phyloP scores from a whole-genome alignment of 2,888 invertebrate species.

The Tortrix viridana region DNA sequence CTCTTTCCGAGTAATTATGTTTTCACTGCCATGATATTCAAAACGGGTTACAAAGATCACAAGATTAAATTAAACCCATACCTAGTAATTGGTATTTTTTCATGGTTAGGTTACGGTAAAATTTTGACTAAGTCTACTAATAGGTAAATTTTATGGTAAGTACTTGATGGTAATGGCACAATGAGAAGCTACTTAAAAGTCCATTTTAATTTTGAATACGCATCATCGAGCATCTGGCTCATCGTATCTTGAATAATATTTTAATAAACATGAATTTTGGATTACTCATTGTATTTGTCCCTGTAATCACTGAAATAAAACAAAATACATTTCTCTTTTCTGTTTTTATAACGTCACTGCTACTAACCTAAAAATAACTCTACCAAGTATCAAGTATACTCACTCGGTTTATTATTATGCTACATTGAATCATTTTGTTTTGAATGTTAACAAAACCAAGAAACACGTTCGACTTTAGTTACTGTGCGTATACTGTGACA shows the following conservation, averaged over 20 bases:
- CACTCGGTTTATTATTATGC: constrained; percentile 19
- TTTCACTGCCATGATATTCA: constrained; percentile 24
- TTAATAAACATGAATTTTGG: too few species aligned
- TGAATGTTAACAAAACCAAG: constrained; percentile 13
- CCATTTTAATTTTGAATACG: too few species aligned
- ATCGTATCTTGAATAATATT: too few species aligned
- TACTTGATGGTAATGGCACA: too few species aligned
- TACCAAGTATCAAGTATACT: constrained; percentile 6
- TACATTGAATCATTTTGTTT: constrained; percentile 30
- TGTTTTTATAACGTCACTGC: not conserved
- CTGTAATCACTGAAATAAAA: too few species aligned
- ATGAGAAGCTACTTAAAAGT: too few species aligned
- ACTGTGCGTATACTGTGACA: constrained; percentile 24
- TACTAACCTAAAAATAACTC: constrained; percentile 10
- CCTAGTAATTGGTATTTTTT: constrained; percentile 1
- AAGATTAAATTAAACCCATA: constrained; percentile 17
- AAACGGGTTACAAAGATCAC: constrained; percentile 27
- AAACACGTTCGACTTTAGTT: constrained; percentile 20
- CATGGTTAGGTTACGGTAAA: not conserved
- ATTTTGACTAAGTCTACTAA: not conserved
- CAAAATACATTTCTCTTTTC: too few species aligned
- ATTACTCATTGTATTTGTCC: too few species aligned
- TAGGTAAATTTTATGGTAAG: too few species aligned
- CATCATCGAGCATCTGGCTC: too few species aligned
- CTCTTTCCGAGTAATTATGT: constrained; percentile 30